Conservation (phyloP, 2,797 vertebrate species). For the Botia almorhae region DNA sequence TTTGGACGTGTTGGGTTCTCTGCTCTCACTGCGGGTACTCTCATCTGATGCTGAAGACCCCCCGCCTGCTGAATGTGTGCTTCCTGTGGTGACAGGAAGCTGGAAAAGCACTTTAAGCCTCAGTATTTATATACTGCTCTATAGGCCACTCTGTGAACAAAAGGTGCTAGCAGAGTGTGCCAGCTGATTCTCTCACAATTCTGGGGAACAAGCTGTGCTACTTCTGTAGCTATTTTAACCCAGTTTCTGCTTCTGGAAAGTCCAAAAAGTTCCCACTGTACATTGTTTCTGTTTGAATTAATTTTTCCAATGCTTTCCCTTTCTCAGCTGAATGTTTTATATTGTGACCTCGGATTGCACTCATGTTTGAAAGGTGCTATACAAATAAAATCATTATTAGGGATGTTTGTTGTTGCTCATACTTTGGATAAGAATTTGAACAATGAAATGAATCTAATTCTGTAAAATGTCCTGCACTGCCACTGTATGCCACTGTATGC, state of each 20-base stretch:
- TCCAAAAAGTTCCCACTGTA: neutral
- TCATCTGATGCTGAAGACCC: conserved; percentile 46
- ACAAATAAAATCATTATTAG: neutral
- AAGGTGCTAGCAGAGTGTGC: neutral
- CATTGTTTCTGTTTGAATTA: neutral
- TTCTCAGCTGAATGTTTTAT: neutral
- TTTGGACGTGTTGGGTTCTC: conserved; percentile 29
- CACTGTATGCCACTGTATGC: no score
- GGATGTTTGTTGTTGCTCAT: no score
- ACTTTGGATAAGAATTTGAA: no score
- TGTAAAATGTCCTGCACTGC: no score
- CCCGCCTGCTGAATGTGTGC: conserved; percentile 23
- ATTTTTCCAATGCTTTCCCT: neutral
- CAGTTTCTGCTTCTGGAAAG: neutral
- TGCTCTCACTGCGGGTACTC: conserved; percentile 39
- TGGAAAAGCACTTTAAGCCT: conserved; percentile 37
- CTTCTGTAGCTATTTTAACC: neutral
- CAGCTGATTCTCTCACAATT: conserved; percentile 2
- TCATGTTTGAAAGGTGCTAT: neutral
- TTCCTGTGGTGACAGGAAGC: conserved; percentile 44
- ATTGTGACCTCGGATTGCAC: neutral
- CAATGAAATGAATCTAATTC: no score
- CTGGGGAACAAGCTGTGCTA: conserved; percentile 26
- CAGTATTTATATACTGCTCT: conserved; percentile 10
- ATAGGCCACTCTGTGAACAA: conserved; percentile 3